Percentiles rank a stretch among this genome's conserved stretches.
Conservation (phyloP, 2,888 invertebrate genomes). For the Patella ulyssiponensis region DNA sequence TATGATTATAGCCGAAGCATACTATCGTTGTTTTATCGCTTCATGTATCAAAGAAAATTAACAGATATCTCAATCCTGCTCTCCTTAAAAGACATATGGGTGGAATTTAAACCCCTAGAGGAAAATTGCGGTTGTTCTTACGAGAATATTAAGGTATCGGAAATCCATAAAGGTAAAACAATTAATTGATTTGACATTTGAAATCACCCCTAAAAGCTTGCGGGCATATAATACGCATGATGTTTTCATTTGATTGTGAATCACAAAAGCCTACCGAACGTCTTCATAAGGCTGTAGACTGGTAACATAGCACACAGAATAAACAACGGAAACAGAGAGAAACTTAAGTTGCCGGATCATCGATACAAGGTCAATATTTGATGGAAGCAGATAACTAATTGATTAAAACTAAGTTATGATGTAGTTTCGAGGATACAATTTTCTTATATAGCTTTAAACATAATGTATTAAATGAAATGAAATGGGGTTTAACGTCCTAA, state of each 20-base stretch:
- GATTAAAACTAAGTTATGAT: background rate
- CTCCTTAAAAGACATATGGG: too few species aligned
- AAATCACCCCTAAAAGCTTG: constrained; percentile 5
- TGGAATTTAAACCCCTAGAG: background rate
- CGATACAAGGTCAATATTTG: constrained; percentile 1
- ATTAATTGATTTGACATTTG: constrained; percentile 12
- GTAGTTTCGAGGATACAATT: too few species aligned
- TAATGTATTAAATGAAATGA: too few species aligned
- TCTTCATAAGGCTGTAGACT: background rate
- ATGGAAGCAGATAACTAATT: background rate
- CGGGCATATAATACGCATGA: background rate
- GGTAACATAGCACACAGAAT: background rate
- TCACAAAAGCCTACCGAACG: background rate
- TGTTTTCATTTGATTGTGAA: background rate
- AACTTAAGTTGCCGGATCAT: background rate
- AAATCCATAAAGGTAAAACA: constrained; percentile 8
- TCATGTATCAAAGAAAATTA: too few species aligned
- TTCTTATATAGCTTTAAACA: too few species aligned
- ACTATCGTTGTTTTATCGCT: too few species aligned
- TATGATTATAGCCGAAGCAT: too few species aligned
- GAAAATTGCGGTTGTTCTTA: constrained; percentile 1
- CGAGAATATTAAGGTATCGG: constrained; percentile 1
- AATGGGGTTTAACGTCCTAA: too few species aligned
- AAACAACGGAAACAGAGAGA: background rate
- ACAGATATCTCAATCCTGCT: too few species aligned